Conservation (phyloP, 2,888 invertebrate genomes). For the Macropis europaea region DNA sequence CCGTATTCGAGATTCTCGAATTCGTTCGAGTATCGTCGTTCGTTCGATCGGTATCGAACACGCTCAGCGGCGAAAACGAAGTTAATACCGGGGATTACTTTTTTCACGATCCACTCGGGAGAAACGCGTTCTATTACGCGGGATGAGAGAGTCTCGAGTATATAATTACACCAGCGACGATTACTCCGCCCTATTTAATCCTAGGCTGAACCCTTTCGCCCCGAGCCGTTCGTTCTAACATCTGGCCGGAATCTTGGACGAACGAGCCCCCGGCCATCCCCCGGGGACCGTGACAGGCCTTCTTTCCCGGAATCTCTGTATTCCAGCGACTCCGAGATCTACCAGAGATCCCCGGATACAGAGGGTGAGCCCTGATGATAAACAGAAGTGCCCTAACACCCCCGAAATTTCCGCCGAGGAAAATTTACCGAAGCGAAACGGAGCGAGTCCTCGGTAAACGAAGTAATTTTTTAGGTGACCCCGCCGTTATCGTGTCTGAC, state of each 20-base stretch:
- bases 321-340: not conserved
- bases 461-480: too few species aligned
- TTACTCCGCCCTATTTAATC: slow-evolving; percentile 58
- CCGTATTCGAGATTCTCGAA: not conserved
- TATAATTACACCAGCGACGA: slow-evolving; percentile 56
- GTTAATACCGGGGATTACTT: slow-evolving; percentile 9
- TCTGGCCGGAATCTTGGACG: slow-evolving; percentile 7
- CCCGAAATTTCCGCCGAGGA: too few species aligned
- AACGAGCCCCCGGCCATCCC: not conserved
- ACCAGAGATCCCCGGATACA: not conserved
- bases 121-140: slow-evolving; percentile 7
- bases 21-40: not conserved
- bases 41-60: too few species aligned
- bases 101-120: slow-evolving; percentile 18
- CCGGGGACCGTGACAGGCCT: not conserved
- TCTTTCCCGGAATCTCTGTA: slow-evolving; percentile 9
- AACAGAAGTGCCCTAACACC: too few species aligned
- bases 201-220: slow-evolving; percentile 45
- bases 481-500: too few species aligned
- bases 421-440: too few species aligned
- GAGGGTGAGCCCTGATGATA: too few species aligned
- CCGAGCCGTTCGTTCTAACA: slow-evolving; percentile 47
- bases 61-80: not conserved
- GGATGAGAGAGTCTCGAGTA: slow-evolving; percentile 29
- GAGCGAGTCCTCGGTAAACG: too few species aligned